Conservation (phyloP, 2,113 vertebrate genomes). For the Climacteris rufus region DNA sequence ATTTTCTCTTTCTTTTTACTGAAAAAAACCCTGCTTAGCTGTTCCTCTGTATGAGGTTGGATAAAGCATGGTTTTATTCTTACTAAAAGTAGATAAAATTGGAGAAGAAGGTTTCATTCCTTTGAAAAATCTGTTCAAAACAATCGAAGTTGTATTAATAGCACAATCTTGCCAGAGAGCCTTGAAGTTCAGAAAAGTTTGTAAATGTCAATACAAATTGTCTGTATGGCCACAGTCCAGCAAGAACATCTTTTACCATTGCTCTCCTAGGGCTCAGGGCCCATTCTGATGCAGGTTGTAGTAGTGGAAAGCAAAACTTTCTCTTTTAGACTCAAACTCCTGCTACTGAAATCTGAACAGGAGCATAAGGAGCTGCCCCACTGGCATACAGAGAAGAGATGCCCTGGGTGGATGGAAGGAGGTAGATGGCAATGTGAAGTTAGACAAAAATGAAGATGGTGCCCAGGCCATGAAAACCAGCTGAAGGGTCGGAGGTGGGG, state of each 20-base stretch:
- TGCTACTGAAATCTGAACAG: not conserved
- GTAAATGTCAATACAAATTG: not conserved
- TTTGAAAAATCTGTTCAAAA: not conserved
- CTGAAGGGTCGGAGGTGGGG: not conserved
- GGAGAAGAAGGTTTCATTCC: not conserved
- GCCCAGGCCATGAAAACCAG: not conserved
- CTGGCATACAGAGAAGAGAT: not conserved
- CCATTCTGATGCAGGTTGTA: not conserved
- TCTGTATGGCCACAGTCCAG: not conserved
- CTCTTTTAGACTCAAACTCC: not conserved
- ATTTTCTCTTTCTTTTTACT: too few relatives aligned
- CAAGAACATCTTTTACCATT: not conserved
- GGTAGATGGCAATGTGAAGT: not conserved
- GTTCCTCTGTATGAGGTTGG: not conserved
- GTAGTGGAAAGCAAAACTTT: not conserved
- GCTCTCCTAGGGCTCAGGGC: not conserved
- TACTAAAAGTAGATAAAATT: not conserved
- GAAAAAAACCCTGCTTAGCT: not conserved
- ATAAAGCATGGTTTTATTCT: not conserved
- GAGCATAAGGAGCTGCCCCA: not conserved
- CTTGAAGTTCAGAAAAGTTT: not conserved
- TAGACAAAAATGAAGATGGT: not conserved
- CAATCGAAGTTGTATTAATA: not conserved
- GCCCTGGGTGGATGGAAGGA: not conserved
- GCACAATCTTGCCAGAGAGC: not conserved